Percentiles rank a stretch among this genome's conserved stretches.
phyloP scores from a whole-genome alignment of 1,140 invertebrate species.

The Hycleus cichorii region DNA sequence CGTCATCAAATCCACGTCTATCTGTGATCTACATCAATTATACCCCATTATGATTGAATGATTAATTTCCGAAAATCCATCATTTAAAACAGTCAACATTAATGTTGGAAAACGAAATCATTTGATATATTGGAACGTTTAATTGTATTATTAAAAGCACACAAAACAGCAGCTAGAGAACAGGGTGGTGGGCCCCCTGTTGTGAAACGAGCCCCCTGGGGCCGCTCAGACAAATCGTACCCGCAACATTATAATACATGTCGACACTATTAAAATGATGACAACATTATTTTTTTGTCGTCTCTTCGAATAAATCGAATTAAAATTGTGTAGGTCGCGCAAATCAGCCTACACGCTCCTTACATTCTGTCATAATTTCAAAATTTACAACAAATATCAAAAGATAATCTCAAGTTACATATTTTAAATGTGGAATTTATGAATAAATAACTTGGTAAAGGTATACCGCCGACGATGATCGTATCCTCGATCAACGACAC shows the following conservation, averaged over 20 bases:
- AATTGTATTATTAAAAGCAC: not conserved
- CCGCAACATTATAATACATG: not conserved
- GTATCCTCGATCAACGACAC: conserved; percentile 2
- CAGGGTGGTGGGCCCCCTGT: conserved; percentile 19
- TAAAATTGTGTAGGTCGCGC: not conserved
- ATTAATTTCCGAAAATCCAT: conserved; percentile 5
- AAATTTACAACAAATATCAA: not conserved
- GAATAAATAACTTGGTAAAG: conserved; percentile 8
- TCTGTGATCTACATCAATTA: too few species aligned
- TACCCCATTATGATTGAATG: not conserved
- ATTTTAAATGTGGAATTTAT: conserved; percentile 10
- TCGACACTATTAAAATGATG: too few species aligned
- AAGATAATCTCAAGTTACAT: conserved; percentile 8
- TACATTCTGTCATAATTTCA: not conserved
- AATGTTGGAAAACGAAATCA: not conserved
- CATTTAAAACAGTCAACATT: not conserved
- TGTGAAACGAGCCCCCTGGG: conserved; percentile 15
- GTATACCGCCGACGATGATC: not conserved
- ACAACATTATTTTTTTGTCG: too few species aligned
- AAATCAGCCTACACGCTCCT: too few species aligned
- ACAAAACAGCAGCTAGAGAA: conserved; percentile 18
- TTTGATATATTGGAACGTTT: conserved; percentile 7
- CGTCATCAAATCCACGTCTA: not conserved
- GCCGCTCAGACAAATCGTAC: conserved; percentile 22
- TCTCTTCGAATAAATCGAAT: not conserved